phyloP scores from a whole-genome alignment of 2,888 invertebrate species.

The Dryobota labecula region DNA sequence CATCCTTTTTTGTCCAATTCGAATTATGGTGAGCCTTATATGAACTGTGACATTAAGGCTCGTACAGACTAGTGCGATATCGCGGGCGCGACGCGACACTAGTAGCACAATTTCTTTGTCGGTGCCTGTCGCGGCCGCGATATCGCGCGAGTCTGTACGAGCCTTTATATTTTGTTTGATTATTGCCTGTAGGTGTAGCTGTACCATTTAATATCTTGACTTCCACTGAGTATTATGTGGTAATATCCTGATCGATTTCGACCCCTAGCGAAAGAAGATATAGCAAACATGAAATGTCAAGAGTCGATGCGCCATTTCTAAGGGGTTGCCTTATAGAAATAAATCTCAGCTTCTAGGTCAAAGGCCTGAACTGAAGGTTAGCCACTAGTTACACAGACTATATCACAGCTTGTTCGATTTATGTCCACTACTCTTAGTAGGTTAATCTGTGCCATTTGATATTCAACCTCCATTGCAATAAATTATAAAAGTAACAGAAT shows the following conservation, averaged over 20 bases:
- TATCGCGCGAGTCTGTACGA: too few relatives aligned
- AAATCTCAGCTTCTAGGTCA: slow-evolving; percentile 37
- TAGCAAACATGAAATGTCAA: slow-evolving; percentile 42
- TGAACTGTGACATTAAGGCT: neutral
- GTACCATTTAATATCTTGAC: slow-evolving; percentile 13
- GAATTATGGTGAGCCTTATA: neutral
- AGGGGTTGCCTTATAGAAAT: slow-evolving; percentile 45
- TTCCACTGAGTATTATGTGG: neutral
- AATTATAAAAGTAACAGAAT: too few relatives aligned
- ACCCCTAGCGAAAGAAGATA: slow-evolving; percentile 16
- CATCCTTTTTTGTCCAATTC: neutral
- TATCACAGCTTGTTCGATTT: slow-evolving; percentile 21
- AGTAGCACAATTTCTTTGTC: too few relatives aligned
- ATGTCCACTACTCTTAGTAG: slow-evolving; percentile 14
- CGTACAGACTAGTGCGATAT: too few relatives aligned
- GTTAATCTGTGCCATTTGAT: slow-evolving; percentile 25
- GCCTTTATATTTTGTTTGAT: too few relatives aligned
- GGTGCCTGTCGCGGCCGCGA: too few relatives aligned
- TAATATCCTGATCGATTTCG: slow-evolving; percentile 12
- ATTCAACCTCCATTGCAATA: slow-evolving; percentile 10
- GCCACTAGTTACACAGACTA: slow-evolving; percentile 20
- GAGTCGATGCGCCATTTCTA: slow-evolving; percentile 18
- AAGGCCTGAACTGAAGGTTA: slow-evolving; percentile 31
- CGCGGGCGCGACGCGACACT: too few relatives aligned
- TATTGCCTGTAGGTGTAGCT: neutral